phyloP scores from a whole-genome alignment of 2,113 vertebrate species.

The Semnornis frantzii region DNA sequence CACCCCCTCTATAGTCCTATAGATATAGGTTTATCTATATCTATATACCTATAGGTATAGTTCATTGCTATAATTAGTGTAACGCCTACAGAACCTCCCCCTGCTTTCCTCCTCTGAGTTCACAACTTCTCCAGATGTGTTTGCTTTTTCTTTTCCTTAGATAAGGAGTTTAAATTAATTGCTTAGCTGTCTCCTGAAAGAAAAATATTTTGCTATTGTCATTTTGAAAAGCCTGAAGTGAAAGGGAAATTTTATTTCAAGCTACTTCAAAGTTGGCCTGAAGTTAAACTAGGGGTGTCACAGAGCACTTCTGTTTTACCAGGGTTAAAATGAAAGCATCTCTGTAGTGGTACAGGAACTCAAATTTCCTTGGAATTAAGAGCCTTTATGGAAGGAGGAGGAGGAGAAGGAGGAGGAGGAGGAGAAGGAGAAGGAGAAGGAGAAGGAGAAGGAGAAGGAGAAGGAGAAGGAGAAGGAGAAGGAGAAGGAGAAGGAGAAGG shows the following conservation, averaged over 20 bases:
- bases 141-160: background rate
- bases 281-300: background rate
- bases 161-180: background rate
- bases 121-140: background rate
- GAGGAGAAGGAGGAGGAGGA: too few relatives aligned
- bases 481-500: too few relatives aligned
- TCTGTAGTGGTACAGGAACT: background rate
- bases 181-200: background rate
- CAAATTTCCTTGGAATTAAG: background rate
- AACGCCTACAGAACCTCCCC: background rate
- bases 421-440: too few relatives aligned
- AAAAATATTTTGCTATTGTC: background rate
- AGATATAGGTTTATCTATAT: too few relatives aligned
- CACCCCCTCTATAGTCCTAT: background rate
- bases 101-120: background rate
- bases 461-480: too few relatives aligned
- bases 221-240: background rate
- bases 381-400: background rate
- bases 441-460: too few relatives aligned
- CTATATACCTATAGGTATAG: background rate
- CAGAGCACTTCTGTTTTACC: background rate
- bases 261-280: background rate
- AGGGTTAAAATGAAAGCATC: background rate
- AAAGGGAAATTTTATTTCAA: conserved; percentile 3
- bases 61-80: background rate